Evolutionary conservation across 2,888 invertebrate species (phyloP), one percentile per base, ranked within the genome.

Genomic region (Incurvaria masculella): DNA sequence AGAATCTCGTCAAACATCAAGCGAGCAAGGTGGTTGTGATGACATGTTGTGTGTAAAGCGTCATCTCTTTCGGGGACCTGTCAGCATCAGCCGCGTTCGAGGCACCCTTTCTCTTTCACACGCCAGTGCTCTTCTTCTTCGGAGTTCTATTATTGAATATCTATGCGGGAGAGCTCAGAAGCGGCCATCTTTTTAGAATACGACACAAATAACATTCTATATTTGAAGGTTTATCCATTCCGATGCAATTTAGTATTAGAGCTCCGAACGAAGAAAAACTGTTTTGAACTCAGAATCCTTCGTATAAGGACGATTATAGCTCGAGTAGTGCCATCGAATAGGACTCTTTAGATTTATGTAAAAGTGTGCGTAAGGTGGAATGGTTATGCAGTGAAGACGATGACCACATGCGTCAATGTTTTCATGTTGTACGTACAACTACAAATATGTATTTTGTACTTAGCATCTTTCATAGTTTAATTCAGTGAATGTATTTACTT

Each of bases 391-490:
- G 65, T 72, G 66, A 73, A 72, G 75, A 68, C 75, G 76, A 69
- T 78, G 78, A 76, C 76, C 76, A 78, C 75, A 76, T 76, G 78
- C 75, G 72, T 71, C 75, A 74, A 69, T 78, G 76, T 75, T 75
- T 33, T 33, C n/a, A n/a, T n/a, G n/a, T n/a, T 75, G 78, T 76
- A 76, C 76, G 76, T 78, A 78, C 74, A 74, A 69, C 67, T 55
- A n/a, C 23, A 23, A 10, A 33, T 3, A 4, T 14, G 14, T 33
- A 33, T 33, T 33, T 33, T 33, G 33, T 33, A 14, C 11, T 14
- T 33, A n/a, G 33, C 33, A 4, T 4, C 33, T 33, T 33, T 33
- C 33, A 33, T n/a, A 14, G 33, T 33, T 33, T 33, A 14, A 33
- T 3, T 33, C 33, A 14, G 3, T 33, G 33, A 33, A 14, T 14